Evolutionary conservation across 2,113 vertebrate species (phyloP).

Genomic region (Larimichthys crocea): DNA sequence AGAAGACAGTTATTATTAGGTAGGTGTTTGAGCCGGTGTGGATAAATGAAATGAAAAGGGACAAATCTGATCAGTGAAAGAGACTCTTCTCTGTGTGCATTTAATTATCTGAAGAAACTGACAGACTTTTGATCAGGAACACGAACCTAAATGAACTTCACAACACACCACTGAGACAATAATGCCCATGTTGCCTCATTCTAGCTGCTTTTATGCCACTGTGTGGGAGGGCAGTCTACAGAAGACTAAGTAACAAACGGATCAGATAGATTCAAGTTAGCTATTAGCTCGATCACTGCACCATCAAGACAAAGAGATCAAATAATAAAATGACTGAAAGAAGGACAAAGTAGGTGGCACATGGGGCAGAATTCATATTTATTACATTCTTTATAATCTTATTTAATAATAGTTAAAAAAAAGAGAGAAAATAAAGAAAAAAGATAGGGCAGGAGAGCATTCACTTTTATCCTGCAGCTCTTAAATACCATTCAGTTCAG

Average conservation of each 20-base stretch:
- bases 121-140: constrained; percentile 13
- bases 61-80: not conserved
- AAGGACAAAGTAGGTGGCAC: not conserved
- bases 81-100: not conserved
- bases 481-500: constrained; percentile 53
- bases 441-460: constrained; percentile 44
- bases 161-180: not conserved
- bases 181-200: constrained; percentile 2
- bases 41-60: not conserved
- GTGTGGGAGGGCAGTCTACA: constrained; percentile 15
- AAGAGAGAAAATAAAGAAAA: too few relatives aligned
- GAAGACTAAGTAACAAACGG: constrained; percentile 17
- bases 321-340: not conserved
- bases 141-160: not conserved
- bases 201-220: constrained; percentile 1
- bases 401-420: too few relatives aligned
- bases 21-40: not conserved
- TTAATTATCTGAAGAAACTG: not conserved
- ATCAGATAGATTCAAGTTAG: constrained; percentile 28
- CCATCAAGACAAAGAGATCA: not conserved
- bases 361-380: not conserved
- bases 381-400: constrained; percentile 31
- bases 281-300: constrained; percentile 26
- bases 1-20: not conserved
- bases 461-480: constrained; percentile 21